Percentiles rank a stretch among this genome's conserved stretches.
phyloP scores from a whole-genome alignment of 2,113 vertebrate species.

The Chlorodrepanis virens region DNA sequence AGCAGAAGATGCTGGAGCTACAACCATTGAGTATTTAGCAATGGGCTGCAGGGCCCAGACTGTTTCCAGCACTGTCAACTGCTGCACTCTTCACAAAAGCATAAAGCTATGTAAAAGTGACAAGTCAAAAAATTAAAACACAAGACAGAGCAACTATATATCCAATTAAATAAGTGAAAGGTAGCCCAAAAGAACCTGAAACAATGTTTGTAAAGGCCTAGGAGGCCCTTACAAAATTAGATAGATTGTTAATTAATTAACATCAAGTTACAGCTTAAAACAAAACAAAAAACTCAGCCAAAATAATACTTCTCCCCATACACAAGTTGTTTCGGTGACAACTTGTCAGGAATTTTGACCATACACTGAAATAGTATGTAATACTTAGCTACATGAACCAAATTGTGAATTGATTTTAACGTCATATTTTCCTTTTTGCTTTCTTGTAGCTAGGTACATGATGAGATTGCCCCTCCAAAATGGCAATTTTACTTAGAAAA shows the following conservation, averaged over 20 bases:
- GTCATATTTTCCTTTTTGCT: background rate
- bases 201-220: background rate
- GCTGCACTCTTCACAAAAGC: background rate
- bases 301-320: background rate
- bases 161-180: background rate
- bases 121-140: slow-evolving; percentile 15
- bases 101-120: background rate
- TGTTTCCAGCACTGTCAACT: slow-evolving; percentile 29
- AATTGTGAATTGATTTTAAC: background rate
- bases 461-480: background rate
- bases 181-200: background rate
- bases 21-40: background rate
- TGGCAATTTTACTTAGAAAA: background rate
- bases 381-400: background rate
- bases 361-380: background rate
- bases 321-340: background rate
- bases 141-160: background rate
- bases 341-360: background rate
- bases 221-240: background rate
- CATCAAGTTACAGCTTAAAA: background rate
- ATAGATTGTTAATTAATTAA: background rate
- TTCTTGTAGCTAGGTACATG: background rate
- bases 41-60: background rate
- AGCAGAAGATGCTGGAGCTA: background rate
- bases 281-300: background rate